Evolutionary conservation across 2,888 invertebrate genomes (phyloP).

Genomic region (Cerastis rubricosa): DNA sequence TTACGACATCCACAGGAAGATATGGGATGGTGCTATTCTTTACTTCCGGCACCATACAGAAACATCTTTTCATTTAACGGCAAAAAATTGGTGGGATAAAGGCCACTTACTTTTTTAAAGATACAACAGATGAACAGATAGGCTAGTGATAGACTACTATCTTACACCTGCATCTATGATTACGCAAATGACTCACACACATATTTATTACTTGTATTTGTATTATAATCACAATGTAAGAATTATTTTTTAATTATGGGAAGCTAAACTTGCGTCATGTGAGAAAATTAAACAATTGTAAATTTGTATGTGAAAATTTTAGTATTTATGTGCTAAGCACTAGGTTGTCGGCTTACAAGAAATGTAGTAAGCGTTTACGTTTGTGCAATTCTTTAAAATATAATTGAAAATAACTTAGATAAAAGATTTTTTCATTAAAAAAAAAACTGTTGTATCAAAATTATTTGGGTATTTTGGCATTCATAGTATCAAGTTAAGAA

Average conservation of each 20-base stretch:
- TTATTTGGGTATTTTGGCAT: not conserved
- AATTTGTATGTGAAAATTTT: conserved; percentile 2
- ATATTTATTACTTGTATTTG: not conserved
- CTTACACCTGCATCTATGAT: not conserved
- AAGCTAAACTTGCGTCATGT: not conserved
- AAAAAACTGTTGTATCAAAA: not conserved
- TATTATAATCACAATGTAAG: not conserved
- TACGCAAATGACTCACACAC: not conserved
- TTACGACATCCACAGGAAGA: too few relatives aligned
- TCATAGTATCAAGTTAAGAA: not conserved
- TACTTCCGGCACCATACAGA: too few relatives aligned
- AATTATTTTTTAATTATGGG: not conserved
- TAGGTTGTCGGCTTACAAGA: not conserved
- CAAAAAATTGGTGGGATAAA: not conserved
- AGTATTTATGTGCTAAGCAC: conserved; percentile 29
- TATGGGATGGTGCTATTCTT: too few relatives aligned
- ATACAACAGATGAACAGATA: not conserved
- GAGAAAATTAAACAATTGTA: not conserved
- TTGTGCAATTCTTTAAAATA: conserved; percentile 15
- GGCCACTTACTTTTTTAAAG: not conserved
- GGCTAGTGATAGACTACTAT: not conserved
- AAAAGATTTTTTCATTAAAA: not conserved
- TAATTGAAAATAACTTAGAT: not conserved
- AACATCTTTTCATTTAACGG: not conserved
- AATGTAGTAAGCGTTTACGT: not conserved